Percentiles rank a stretch among this genome's conserved stretches.
Conservation (phyloP, 1,140 invertebrate genomes). For the Heliothis subflexa region DNA sequence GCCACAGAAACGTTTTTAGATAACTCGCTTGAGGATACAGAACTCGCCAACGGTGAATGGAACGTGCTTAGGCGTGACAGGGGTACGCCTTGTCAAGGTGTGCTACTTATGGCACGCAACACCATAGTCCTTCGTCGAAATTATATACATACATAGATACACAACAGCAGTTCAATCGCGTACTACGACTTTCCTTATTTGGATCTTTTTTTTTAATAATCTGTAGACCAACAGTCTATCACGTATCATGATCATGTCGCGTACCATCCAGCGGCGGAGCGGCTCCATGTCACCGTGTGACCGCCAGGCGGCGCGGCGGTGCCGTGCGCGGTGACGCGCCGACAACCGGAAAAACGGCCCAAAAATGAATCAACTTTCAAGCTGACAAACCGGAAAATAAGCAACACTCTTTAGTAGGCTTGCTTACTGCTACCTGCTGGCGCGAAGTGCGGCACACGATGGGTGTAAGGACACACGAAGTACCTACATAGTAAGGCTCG, state of each 20-base stretch:
- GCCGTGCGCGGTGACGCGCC: background rate
- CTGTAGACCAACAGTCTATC: too few species aligned
- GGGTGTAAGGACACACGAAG: too few species aligned
- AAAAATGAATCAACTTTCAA: conserved; percentile 32
- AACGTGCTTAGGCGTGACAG: background rate
- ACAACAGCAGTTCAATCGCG: too few species aligned
- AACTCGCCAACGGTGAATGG: background rate
- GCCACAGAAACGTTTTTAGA: background rate
- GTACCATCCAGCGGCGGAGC: too few species aligned
- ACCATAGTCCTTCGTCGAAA: background rate
- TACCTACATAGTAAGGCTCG: too few species aligned
- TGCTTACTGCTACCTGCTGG: conserved; percentile 5
- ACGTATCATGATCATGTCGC: too few species aligned
- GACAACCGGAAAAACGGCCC: conserved; percentile 28
- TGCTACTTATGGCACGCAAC: background rate
- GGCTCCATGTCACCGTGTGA: too few species aligned
- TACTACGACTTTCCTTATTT: too few species aligned
- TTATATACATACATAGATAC: too few species aligned
- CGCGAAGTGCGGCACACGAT: too few species aligned
- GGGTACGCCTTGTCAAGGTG: background rate
- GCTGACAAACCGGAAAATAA: conserved; percentile 30
- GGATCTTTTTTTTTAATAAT: too few species aligned
- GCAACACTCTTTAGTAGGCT: conserved; percentile 2
- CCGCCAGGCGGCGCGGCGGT: background rate
- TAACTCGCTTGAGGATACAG: background rate